These are phyloP conservation scores for Metopia argyrocephala DNA, from an alignment of 2,888 invertebrate species.

Conservation along the genomic window DNA sequence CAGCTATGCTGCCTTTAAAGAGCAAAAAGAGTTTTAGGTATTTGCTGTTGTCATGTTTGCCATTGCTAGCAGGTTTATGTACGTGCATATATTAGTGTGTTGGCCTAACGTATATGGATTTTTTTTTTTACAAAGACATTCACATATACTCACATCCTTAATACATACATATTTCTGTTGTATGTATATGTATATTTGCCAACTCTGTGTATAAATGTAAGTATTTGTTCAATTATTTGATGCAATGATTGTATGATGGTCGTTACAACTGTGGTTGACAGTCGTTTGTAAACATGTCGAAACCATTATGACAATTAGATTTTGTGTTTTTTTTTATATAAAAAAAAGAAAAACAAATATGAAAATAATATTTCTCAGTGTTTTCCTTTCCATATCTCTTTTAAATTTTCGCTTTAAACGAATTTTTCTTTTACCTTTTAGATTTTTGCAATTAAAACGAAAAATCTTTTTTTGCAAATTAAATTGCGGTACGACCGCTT, in stretches of 20 bases:
- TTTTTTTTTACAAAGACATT: not conserved
- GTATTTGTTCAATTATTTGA: not conserved
- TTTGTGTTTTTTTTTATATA: slow-evolving; percentile 38
- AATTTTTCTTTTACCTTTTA: not conserved
- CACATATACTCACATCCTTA: not conserved
- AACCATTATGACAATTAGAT: slow-evolving; percentile 65
- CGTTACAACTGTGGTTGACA: slow-evolving; percentile 60
- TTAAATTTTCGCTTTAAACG: too few relatives aligned
- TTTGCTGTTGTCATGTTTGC: not conserved
- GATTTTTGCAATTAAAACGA: too few relatives aligned
- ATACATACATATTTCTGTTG: too few relatives aligned
- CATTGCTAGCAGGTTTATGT: not conserved
- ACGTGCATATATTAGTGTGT: not conserved
- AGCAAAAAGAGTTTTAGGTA: slow-evolving; percentile 14
- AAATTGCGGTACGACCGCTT: too few relatives aligned
- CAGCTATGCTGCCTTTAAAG: not conserved
- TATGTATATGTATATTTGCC: slow-evolving; percentile 1
- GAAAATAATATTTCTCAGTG: not conserved
- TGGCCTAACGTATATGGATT: not conserved
- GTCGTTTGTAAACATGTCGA: slow-evolving; percentile 65
- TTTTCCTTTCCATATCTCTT: not conserved
- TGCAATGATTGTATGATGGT: slow-evolving; percentile 25
- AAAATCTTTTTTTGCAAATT: too few relatives aligned
- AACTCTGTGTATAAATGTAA: slow-evolving; percentile 28
- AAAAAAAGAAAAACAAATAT: not conserved